These are phyloP conservation scores for Neotoxoptera formosana DNA, from an alignment of 1,140 invertebrate species.

Conservation along the genomic window DNA sequence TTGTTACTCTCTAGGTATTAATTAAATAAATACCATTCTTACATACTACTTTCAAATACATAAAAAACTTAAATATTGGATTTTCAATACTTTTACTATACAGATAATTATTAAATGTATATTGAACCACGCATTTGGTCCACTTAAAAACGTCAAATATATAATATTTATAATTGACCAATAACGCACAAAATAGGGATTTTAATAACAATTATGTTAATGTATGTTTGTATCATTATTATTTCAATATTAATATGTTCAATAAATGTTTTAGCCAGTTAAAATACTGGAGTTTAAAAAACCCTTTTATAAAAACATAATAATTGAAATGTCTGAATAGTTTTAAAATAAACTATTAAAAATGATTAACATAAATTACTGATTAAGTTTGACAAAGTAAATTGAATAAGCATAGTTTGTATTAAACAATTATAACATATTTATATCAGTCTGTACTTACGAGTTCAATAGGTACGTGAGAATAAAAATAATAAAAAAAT, in stretches of 20 bases:
- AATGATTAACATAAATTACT: not conserved
- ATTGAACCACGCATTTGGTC: not conserved
- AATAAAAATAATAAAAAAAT: no score
- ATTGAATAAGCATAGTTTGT: not conserved
- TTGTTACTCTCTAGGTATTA: not conserved
- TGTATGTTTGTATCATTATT: not conserved
- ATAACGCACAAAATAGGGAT: not conserved
- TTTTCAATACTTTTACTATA: not conserved
- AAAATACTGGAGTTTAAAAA: no score
- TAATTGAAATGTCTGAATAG: not conserved
- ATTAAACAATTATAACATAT: not conserved
- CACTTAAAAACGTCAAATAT: not conserved
- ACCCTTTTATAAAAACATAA: not conserved
- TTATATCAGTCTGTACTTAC: not conserved
- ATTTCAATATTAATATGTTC: not conserved
- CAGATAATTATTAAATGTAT: not conserved
- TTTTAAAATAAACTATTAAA: not conserved
- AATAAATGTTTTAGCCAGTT: not conserved
- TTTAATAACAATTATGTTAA: not conserved
- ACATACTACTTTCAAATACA: not conserved
- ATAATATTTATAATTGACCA: not conserved
- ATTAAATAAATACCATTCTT: not conserved
- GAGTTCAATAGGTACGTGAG: no score
- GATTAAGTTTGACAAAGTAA: not conserved
- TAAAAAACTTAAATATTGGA: not conserved